Conservation (phyloP, 2,113 vertebrate species). For the Phocoena phocoena region DNA sequence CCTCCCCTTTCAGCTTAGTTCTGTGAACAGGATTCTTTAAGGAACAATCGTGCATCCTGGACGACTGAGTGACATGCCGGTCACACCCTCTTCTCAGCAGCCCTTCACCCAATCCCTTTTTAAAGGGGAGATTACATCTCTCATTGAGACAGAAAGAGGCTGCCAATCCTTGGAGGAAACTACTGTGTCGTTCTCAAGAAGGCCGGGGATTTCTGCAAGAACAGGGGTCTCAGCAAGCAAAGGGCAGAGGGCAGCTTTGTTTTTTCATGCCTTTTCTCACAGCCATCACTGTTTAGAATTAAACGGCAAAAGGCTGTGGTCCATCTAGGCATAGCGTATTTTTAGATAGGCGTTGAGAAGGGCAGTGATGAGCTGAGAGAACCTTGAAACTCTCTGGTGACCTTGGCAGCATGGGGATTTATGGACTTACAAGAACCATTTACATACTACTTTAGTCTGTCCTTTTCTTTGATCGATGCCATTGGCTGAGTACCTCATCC, state of each 20-base stretch:
- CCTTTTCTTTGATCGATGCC: not conserved
- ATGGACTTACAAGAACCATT: accelerated
- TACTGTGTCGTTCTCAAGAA: not conserved
- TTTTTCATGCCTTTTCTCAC: not conserved
- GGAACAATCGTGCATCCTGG: not conserved
- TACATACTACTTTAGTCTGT: not conserved
- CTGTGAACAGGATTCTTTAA: not conserved
- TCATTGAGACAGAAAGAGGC: not conserved
- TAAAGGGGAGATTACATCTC: constrained; percentile 26
- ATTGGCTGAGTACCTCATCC: accelerated
- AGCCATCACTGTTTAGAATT: not conserved
- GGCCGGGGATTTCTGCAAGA: not conserved
- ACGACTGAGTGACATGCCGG: not conserved
- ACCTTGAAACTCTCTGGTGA: not conserved
- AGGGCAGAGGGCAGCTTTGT: not conserved
- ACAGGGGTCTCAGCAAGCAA: not conserved
- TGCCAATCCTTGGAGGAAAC: not conserved
- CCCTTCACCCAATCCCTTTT: constrained; percentile 26
- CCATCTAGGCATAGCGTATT: not conserved
- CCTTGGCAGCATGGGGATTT: accelerated
- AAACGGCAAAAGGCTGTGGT: not conserved
- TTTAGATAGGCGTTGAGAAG: not conserved
- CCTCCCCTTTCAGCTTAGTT: not conserved
- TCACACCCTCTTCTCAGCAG: constrained; percentile 43
- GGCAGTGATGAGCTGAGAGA: not conserved